Evolutionary conservation across 2,888 invertebrate species (phyloP).

Genomic region (Ferrisia virgata): DNA sequence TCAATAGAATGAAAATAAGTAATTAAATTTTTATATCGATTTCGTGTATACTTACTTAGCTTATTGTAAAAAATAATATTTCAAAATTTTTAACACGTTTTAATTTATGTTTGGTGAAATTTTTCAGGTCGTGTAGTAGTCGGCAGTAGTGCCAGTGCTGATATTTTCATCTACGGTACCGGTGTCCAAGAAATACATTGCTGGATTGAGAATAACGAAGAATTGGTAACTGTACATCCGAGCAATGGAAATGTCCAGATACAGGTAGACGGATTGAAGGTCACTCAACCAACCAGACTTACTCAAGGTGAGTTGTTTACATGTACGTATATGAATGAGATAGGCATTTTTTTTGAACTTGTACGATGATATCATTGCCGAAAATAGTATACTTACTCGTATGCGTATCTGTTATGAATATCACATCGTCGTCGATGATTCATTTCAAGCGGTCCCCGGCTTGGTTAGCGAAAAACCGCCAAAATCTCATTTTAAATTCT

Average conservation of each 20-base stretch:
- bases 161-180: slow-evolving; percentile 79
- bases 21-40: no score
- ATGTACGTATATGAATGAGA: not conserved
- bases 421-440: not conserved
- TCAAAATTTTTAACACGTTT: no score
- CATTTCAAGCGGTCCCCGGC: not conserved
- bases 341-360: not conserved
- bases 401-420: not conserved
- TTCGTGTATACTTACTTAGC: no score
- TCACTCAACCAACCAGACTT: slow-evolving; percentile 70
- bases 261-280: slow-evolving; percentile 69
- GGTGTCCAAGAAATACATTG: slow-evolving; percentile 83
- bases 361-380: slow-evolving; percentile 11
- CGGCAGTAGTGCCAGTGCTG: slow-evolving; percentile 74
- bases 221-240: slow-evolving; percentile 81
- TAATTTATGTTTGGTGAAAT: not conserved
- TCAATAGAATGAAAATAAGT: no score
- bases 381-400: not conserved
- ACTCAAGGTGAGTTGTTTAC: slow-evolving; percentile 69
- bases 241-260: slow-evolving; percentile 63
- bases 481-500: not conserved
- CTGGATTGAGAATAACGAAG: slow-evolving; percentile 76
- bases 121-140: slow-evolving; percentile 76
- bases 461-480: not conserved
- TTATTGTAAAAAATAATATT: no score